A percentile compares a stretch with the other conserved stretches of the same genome.
Conservation (phyloP, 2,113 vertebrate species). For the Lagenorhynchus albirostris region DNA sequence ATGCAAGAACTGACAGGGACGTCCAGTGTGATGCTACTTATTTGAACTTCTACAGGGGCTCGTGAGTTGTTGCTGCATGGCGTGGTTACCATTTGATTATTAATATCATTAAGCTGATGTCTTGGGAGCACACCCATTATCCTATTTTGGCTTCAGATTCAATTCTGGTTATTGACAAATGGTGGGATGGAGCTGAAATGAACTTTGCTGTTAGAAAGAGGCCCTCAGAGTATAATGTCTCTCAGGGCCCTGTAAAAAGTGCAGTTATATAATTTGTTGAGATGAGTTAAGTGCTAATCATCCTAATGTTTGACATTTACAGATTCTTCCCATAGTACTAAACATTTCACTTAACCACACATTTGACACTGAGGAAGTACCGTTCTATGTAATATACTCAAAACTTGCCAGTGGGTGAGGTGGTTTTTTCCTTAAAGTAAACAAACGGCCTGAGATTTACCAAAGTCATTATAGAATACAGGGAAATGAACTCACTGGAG, state of each 20-base stretch:
- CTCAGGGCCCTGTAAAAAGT: conserved; percentile 3
- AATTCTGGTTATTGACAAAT: conserved; percentile 36
- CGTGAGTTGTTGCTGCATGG: not conserved
- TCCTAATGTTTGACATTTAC: conserved; percentile 52
- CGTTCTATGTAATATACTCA: conserved; percentile 51
- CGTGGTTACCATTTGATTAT: not conserved
- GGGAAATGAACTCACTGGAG: not conserved
- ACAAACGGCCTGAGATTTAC: conserved; percentile 46
- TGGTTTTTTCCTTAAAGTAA: conserved; percentile 21
- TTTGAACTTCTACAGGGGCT: not conserved
- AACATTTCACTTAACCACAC: conserved; percentile 30
- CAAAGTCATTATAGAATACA: conserved; percentile 20
- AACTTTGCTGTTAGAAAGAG: not conserved
- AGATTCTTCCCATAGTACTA: conserved; percentile 41
- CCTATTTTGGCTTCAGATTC: conserved; percentile 21
- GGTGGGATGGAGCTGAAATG: not conserved
- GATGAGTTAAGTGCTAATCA: conserved; percentile 66
- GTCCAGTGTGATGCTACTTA: not conserved
- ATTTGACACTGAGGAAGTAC: conserved; percentile 48
- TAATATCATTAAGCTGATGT: not conserved
- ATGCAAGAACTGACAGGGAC: not conserved
- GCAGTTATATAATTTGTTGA: conserved; percentile 54
- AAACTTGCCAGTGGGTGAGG: conserved; percentile 15
- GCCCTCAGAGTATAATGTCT: not conserved
- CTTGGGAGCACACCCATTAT: conserved; percentile 6